Conservation (phyloP, 2,888 invertebrate species). For the Cheilosia impressa region DNA sequence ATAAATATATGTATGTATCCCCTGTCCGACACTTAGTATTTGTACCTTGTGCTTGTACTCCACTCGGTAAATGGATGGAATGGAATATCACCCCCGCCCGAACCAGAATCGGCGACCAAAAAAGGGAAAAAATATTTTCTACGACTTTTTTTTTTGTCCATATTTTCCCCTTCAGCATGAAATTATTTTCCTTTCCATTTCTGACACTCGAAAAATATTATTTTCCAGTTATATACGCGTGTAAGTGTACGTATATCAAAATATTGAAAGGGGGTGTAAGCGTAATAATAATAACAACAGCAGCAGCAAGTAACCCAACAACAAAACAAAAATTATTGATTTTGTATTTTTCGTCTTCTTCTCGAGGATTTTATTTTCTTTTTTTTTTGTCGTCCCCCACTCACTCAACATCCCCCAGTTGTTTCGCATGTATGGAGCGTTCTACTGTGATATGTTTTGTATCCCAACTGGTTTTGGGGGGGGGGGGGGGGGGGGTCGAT, state of each 20-base stretch:
- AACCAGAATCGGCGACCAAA: slow-evolving; percentile 33
- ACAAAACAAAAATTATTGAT: slow-evolving; percentile 70
- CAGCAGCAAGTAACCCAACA: slow-evolving; percentile 68
- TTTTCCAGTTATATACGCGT: slow-evolving; percentile 81
- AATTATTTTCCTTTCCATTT: slow-evolving; percentile 84
- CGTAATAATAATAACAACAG: slow-evolving; percentile 79
- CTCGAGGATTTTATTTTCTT: slow-evolving; percentile 56
- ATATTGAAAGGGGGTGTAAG: slow-evolving; percentile 80
- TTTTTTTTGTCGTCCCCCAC: slow-evolving; percentile 48
- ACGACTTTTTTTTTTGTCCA: slow-evolving; percentile 49
- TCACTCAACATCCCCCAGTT: slow-evolving; percentile 27
- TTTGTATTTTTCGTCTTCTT: slow-evolving; percentile 72
- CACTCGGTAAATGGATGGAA: slow-evolving; percentile 54
- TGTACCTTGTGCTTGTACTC: slow-evolving; percentile 51
- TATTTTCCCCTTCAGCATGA: slow-evolving; percentile 79
- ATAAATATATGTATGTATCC: slow-evolving; percentile 51
- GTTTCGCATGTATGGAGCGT: slow-evolving; percentile 66
- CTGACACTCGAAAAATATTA: slow-evolving; percentile 83
- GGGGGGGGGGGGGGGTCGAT: slow-evolving; percentile 20
- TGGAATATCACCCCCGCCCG: slow-evolving; percentile 56
- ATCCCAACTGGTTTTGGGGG: neutral
- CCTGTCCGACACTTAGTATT: slow-evolving; percentile 42
- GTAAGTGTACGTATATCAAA: slow-evolving; percentile 80
- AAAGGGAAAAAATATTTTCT: slow-evolving; percentile 54
- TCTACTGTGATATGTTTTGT: slow-evolving; percentile 64